Evolutionary conservation across 2,888 invertebrate genomes (phyloP).

Genomic region (Drosophila mayaguana): DNA sequence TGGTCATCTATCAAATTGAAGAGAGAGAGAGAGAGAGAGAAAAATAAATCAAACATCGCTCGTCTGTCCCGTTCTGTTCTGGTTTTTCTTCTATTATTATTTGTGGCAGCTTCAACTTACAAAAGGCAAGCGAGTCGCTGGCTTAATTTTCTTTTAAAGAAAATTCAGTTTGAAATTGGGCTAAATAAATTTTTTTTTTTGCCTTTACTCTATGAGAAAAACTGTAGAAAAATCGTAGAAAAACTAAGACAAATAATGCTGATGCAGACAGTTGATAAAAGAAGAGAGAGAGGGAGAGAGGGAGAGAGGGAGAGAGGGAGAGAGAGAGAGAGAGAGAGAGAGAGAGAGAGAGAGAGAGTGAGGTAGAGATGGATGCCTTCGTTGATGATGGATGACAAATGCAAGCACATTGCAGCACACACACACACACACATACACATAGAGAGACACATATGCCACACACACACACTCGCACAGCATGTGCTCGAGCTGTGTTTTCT

Average conservation of each 20-base stretch:
- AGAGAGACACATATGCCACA: not conserved
- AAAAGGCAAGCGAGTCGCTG: slow-evolving; percentile 5
- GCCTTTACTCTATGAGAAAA: not conserved
- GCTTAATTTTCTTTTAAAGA: slow-evolving; percentile 21
- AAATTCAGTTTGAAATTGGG: slow-evolving; percentile 63
- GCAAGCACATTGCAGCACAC: slow-evolving; percentile 47
- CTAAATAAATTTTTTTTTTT: slow-evolving; percentile 46
- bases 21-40: slow-evolving; percentile 1
- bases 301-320: not conserved
- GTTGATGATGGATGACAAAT: slow-evolving; percentile 76
- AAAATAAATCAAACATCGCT: slow-evolving; percentile 45
- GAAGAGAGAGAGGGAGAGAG: not conserved
- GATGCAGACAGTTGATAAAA: slow-evolving; percentile 45
- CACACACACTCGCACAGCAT: slow-evolving; percentile 23
- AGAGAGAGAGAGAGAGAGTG: not conserved
- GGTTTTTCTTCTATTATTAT: slow-evolving; percentile 35
- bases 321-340: not conserved
- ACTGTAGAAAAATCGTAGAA: slow-evolving; percentile 31
- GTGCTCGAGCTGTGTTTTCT: slow-evolving; percentile 26
- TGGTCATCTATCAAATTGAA: slow-evolving; percentile 74
- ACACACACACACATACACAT: not conserved
- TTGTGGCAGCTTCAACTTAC: slow-evolving; percentile 43
- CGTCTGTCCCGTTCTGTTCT: slow-evolving; percentile 19
- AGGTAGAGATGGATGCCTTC: slow-evolving; percentile 29
- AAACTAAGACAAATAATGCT: slow-evolving; percentile 56